Percentiles rank a stretch among this genome's conserved stretches.
phyloP scores from a whole-genome alignment of 2,888 invertebrate species.

The Oligia strigilis region DNA sequence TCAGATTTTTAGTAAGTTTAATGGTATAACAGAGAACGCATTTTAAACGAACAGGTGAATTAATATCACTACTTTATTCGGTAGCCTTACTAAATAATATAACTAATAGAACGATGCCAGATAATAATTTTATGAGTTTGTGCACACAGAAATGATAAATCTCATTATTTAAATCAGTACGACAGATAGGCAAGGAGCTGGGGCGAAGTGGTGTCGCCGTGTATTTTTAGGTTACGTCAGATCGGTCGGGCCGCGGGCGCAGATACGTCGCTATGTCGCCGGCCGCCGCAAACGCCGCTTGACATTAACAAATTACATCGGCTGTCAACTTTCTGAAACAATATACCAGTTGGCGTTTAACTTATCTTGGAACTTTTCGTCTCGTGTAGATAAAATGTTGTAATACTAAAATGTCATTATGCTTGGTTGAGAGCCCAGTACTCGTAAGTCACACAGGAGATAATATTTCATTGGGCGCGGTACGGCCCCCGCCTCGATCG shows the following conservation, averaged over 20 bases:
- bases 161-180: conserved; percentile 83
- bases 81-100: conserved; percentile 81
- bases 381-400: conserved; percentile 89
- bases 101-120: conserved; percentile 81
- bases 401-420: conserved; percentile 90
- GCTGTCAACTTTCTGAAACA: conserved; percentile 89
- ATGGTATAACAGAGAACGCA: conserved; percentile 75
- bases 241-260: conserved; percentile 71
- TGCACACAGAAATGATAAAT: conserved; percentile 82
- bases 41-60: conserved; percentile 80
- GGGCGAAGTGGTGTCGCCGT: conserved; percentile 67
- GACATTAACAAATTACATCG: conserved; percentile 90
- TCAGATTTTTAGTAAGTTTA: conserved; percentile 77
- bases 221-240: conserved; percentile 86
- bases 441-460: conserved; percentile 84
- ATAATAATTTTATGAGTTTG: conserved; percentile 79
- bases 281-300: conserved; percentile 74
- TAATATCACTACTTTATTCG: conserved; percentile 80
- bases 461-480: conserved; percentile 85
- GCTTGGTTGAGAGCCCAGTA: conserved; percentile 81
- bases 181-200: conserved; percentile 77
- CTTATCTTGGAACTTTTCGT: conserved; percentile 89
- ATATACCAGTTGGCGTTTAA: conserved; percentile 90
- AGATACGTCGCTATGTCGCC: conserved; percentile 74
- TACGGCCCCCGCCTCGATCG: conserved; percentile 70